These are phyloP conservation scores for Galeruca laticollis DNA, from an alignment of 2,888 invertebrate genomes.

Conservation along the genomic window DNA sequence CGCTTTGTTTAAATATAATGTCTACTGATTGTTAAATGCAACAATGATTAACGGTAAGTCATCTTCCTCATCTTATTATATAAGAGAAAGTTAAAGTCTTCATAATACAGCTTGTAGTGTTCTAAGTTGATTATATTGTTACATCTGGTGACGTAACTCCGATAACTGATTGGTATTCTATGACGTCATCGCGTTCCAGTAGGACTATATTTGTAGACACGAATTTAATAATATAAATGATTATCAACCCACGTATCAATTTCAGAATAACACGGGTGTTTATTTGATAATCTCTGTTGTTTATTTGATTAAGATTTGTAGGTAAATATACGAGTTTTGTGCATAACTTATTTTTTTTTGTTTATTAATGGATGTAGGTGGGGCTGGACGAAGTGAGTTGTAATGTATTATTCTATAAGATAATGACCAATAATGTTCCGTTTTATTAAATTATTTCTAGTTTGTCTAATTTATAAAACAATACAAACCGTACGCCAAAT, in stretches of 20 bases:
- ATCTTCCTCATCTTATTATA: slow-evolving; percentile 2
- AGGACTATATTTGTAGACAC: neutral
- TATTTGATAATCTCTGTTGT: neutral
- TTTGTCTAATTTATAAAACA: too few species aligned
- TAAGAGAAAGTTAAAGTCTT: neutral
- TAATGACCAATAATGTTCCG: too few species aligned
- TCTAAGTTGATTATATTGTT: neutral
- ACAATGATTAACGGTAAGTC: slow-evolving; percentile 43
- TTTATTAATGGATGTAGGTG: too few species aligned
- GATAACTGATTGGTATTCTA: neutral
- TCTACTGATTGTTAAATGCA: slow-evolving; percentile 17
- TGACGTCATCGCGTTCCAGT: slow-evolving; percentile 13
- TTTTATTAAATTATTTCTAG: too few species aligned
- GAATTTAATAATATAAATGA: too few species aligned
- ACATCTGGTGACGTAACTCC: neutral
- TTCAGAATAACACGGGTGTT: neutral
- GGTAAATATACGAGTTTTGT: neutral
- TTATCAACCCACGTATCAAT: neutral
- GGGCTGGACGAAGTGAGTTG: too few species aligned
- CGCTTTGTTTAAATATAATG: neutral
- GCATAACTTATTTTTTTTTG: too few species aligned
- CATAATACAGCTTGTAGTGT: neutral
- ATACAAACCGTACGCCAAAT: too few species aligned
- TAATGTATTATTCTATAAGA: too few species aligned
- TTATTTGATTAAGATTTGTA: neutral